phyloP scores from a whole-genome alignment of 2,797 vertebrate genomes.

The Gambelia wislizenii region DNA sequence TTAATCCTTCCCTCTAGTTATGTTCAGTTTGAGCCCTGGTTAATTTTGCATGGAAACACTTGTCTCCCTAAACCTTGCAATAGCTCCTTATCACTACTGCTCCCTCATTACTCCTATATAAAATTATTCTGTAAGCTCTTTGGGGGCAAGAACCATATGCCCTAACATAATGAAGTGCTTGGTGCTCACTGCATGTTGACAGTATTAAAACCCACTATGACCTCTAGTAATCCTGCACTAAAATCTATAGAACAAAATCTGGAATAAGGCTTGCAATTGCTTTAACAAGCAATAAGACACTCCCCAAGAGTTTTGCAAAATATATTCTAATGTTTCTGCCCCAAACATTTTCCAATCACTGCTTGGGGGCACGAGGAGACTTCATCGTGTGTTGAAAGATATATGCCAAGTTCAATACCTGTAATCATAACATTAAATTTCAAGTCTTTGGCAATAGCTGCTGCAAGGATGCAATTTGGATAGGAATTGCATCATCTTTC shows the following conservation, averaged over 20 bases:
- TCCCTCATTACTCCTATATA: background rate
- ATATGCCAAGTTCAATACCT: slow-evolving; percentile 18
- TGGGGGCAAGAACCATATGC: slow-evolving; percentile 10
- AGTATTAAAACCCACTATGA: slow-evolving; percentile 18
- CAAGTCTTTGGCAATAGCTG: slow-evolving; percentile 13
- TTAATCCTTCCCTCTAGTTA: background rate
- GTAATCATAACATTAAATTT: slow-evolving; percentile 27
- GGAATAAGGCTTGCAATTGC: slow-evolving; percentile 19
- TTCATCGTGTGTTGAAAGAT: slow-evolving; percentile 31
- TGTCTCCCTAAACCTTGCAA: background rate
- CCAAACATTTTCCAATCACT: slow-evolving; percentile 10
- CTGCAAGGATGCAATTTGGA: background rate
- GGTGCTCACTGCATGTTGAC: background rate
- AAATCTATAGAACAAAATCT: slow-evolving; percentile 17
- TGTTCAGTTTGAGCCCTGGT: background rate
- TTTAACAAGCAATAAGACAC: slow-evolving; percentile 28
- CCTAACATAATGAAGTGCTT: slow-evolving; percentile 19
- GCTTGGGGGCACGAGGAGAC: background rate
- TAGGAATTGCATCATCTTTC: slow-evolving; percentile 31
- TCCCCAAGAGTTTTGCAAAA: slow-evolving; percentile 7
- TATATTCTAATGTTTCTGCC: slow-evolving; percentile 20
- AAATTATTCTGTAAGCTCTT: background rate
- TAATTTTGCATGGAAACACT: background rate
- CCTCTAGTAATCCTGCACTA: background rate
- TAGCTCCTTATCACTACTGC: background rate